Conservation (phyloP, 1,140 invertebrate species). For the Hycleus phaleratus region DNA sequence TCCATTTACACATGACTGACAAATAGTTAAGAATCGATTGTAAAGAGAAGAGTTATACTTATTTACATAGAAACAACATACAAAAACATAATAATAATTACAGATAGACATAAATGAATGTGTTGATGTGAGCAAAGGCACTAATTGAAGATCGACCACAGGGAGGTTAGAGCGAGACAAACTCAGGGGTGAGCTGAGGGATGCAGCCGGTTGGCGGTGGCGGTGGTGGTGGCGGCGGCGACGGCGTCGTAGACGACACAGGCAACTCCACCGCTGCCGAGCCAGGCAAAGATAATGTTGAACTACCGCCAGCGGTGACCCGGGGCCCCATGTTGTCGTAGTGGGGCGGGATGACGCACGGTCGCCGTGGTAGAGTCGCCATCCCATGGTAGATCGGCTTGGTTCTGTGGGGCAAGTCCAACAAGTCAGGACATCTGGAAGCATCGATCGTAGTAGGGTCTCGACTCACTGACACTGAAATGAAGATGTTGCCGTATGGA, state of each 20-base stretch:
- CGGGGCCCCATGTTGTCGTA: conserved; percentile 87
- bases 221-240: conserved; percentile 46
- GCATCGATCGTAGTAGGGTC: conserved; percentile 50
- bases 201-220: conserved; percentile 37
- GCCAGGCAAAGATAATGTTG: conserved; percentile 71
- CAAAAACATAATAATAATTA: conserved; percentile 12
- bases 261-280: conserved; percentile 40
- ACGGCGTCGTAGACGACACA: conserved; percentile 43
- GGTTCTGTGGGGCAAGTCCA: conserved; percentile 60
- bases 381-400: conserved; percentile 43
- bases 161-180: conserved; percentile 41
- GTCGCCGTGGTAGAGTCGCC: conserved; percentile 42
- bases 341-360: conserved; percentile 18
- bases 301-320: conserved; percentile 77
- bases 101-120: conserved; percentile 21
- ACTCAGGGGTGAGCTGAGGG: conserved; percentile 34
- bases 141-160: conserved; percentile 42
- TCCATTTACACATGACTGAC: conserved; percentile 10
- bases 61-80: conserved; percentile 13
- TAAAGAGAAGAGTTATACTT: background rate
- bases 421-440: conserved; percentile 65
- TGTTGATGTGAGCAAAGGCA: conserved; percentile 41
- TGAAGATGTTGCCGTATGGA: conserved; percentile 62
- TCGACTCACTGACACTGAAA: conserved; percentile 63
- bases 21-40: conserved; percentile 10